A percentile compares a stretch with the other conserved stretches of the same genome.
These are phyloP conservation scores for Lepidurus arcticus DNA, from an alignment of 1,140 invertebrate genomes.

Conservation along the genomic window DNA sequence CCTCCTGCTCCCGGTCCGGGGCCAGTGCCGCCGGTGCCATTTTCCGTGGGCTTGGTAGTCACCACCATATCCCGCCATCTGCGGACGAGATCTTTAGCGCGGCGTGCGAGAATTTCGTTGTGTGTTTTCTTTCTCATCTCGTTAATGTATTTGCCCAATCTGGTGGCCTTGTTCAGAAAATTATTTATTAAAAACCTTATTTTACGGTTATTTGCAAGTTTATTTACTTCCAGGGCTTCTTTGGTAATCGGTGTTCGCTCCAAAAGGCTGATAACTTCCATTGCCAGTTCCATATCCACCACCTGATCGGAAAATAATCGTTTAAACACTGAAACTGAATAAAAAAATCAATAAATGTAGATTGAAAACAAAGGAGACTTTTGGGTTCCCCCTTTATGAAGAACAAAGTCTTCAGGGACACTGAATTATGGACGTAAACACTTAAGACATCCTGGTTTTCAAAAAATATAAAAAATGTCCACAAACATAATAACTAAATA, in stretches of 20 bases:
- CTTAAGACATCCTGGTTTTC: too few relatives aligned
- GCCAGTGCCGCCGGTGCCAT: constrained; percentile 34
- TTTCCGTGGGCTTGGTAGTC: constrained; percentile 30
- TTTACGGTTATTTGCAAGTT: background rate
- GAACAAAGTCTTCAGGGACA: too few relatives aligned
- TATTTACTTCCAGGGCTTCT: constrained; percentile 82
- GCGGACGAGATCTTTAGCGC: constrained; percentile 83
- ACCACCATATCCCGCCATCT: constrained; percentile 76
- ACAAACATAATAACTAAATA: too few relatives aligned
- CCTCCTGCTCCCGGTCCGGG: constrained; percentile 36
- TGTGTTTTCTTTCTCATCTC: constrained; percentile 77
- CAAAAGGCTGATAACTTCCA: constrained; percentile 84
- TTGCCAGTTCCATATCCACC: constrained; percentile 84
- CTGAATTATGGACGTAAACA: too few relatives aligned
- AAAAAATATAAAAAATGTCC: too few relatives aligned
- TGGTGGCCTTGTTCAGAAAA: constrained; percentile 57
- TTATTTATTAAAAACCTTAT: constrained; percentile 32
- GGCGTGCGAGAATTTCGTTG: constrained; percentile 72
- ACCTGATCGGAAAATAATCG: constrained; percentile 62
- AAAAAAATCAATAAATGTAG: background rate
- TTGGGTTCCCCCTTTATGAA: too few relatives aligned
- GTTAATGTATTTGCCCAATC: constrained; percentile 90
- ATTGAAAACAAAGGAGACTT: background rate
- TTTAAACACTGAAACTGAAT: constrained; percentile 43
- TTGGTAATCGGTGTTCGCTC: constrained; percentile 89